Base-by-base conservation (phyloP, 2,113 vertebrate genomes). In the Hippoglossus stenolepis region DNA sequence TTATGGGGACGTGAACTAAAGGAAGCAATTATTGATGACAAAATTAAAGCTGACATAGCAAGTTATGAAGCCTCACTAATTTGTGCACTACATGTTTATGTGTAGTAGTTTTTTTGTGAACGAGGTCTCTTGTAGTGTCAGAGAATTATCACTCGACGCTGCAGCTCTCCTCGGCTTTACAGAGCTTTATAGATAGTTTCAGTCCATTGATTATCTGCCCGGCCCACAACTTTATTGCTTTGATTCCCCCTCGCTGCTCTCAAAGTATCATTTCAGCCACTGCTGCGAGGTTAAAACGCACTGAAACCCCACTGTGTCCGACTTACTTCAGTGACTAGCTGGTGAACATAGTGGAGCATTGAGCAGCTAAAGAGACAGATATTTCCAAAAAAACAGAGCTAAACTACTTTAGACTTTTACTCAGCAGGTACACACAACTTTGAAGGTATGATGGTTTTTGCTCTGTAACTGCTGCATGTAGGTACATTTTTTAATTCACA, bases 121-220 rank as follows among this genome's bases (percentile, higher is more conserved):
- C 40, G 60, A 43, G 11, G 38, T 40, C 1, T 5, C 31, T 5
- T 60, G 28, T 18, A n/a, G 35, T 63, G 8, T 64, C 38, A 23
- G n/a, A 23, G 38, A 45, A 64, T 45, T 45, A 64, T 64, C 15
- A 64, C n/a, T 15, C 4, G 1, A 21, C 21, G 12, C 21, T 24
- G 38, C 40, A 24, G 62, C 21, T 24, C 62, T 24, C n/a, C 38
- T 14, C 4, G 18, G 47, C 47, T 51, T 51, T 51, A 51, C 47
- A 51, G 47, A 40, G 20, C 20, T 20, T 64, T 45, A 43, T 23
- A 64, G 38, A 64, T 64, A 43, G 31, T 45, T 64, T 45, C 38
- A 64, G 38, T 64, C 40, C 11, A 64, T 64, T 24, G 62, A 45
- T 64, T 64, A 64, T 64, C 38, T 45, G 62, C 38, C 62, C 5